Evolutionary conservation across 2,797 vertebrate genomes (phyloP), one percentile per base, ranked within the genome.

Genomic region (Danio kyathit): DNA sequence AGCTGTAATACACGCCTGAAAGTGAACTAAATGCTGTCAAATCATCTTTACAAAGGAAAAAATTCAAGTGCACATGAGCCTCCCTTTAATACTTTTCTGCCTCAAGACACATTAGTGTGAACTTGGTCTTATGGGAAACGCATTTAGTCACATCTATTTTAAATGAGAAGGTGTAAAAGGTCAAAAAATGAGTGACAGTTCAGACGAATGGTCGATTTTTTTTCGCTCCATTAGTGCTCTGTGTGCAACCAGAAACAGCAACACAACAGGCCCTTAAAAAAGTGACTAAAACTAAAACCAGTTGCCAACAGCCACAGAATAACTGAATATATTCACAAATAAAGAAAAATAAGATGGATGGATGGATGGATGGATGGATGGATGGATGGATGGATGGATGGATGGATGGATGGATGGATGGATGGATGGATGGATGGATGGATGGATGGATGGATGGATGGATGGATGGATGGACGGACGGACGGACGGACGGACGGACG

Each of bases 121-220:
- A 54, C n/a, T 48, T 19, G 5, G 38, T 7, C 29, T 40, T 61
- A 6, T 38, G 43, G 10, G 6, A 73, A 38, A 13, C 12, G 12
- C 1, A 7, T 66, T 17, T 66, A 3, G 51, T 66, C 11, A 17
- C 5, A 64, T 83, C 85, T 89, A 88, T 90, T 88, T 89, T 44
- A 59, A 40, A 43, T 6, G 40, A 46, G 56, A 48, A 1, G 29
- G 54, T 65, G 66, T 52, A 41, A 48, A 61, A 81, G 12, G 60
- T 83, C 29, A 29, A 29, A 77, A 87, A 69, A 76, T 86, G 89
- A 91, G 81, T 87, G 90, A 84, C 89, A 88, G 84, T 10, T 82
- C 81, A 60, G 43, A 70, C 82, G 83, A 52, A 82, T 79, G 81
- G 79, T 81, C 81, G 51, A 74, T 70, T 77, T 81, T 29, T 78